These are phyloP conservation scores for Plestiodon gilberti DNA, from an alignment of 2,113 vertebrate genomes.

Conservation along the genomic window DNA sequence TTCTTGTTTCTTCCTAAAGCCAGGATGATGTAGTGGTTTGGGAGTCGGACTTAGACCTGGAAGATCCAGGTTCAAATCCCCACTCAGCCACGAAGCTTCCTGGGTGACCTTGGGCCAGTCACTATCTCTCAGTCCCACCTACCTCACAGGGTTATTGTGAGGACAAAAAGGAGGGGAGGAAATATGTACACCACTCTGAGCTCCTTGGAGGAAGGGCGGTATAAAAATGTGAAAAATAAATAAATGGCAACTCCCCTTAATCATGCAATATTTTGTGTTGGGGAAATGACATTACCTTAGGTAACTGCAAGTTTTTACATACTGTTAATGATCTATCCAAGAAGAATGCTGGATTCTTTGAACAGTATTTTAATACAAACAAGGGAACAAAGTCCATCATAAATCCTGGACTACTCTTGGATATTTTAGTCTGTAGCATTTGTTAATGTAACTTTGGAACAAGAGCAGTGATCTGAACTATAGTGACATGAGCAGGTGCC, in stretches of 20 bases:
- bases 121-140: no score
- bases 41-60: no score
- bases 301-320: background rate
- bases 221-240: no score
- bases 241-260: background rate
- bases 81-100: no score
- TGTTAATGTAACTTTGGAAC: background rate
- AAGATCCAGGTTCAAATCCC: no score
- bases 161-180: no score
- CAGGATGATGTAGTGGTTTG: no score
- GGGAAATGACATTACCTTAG: background rate
- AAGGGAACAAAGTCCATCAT: background rate
- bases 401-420: background rate
- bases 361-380: background rate
- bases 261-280: background rate
- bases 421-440: background rate
- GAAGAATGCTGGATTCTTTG: background rate
- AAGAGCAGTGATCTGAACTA: slow-evolving; percentile 2
- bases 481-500: background rate
- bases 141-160: no score
- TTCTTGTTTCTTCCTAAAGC: background rate
- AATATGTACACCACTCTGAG: no score
- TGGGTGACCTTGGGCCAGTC: no score
- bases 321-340: background rate
- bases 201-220: no score